Conservation (phyloP, 2,113 vertebrate species). For the Mionectes macconnelli region DNA sequence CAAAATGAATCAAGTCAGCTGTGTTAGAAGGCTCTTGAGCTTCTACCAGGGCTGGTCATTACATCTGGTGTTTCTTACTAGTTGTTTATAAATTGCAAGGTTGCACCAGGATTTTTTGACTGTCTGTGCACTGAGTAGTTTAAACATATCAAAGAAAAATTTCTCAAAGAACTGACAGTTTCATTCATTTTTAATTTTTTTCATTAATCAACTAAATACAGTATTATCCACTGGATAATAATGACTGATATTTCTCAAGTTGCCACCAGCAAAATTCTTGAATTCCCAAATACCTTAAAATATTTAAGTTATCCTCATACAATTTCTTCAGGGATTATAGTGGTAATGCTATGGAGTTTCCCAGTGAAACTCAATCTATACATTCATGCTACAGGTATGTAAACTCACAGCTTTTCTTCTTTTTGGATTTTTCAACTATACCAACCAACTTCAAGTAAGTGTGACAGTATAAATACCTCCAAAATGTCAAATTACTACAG, state of each 20-base stretch:
- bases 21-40: not conserved
- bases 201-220: not conserved
- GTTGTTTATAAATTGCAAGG: not conserved
- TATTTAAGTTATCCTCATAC: not conserved
- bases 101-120: not conserved
- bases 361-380: not conserved
- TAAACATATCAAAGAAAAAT: not conserved
- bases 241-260: not conserved
- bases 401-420: not conserved
- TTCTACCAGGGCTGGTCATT: not conserved
- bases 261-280: not conserved
- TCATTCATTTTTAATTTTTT: not conserved
- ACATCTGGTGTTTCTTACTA: not conserved
- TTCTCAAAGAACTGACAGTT: not conserved
- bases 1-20: not conserved
- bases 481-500: not conserved
- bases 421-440: not conserved
- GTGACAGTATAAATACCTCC: not conserved
- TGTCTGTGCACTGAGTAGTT: not conserved
- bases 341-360: not conserved
- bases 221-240: not conserved
- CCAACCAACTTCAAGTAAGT: not conserved
- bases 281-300: slow-evolving; percentile 6
- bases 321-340: not conserved
- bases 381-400: not conserved